Percentiles rank a stretch among this genome's conserved stretches.
phyloP scores from a whole-genome alignment of 2,888 invertebrate species.

The Scelioninae gen. 2 region DNA sequence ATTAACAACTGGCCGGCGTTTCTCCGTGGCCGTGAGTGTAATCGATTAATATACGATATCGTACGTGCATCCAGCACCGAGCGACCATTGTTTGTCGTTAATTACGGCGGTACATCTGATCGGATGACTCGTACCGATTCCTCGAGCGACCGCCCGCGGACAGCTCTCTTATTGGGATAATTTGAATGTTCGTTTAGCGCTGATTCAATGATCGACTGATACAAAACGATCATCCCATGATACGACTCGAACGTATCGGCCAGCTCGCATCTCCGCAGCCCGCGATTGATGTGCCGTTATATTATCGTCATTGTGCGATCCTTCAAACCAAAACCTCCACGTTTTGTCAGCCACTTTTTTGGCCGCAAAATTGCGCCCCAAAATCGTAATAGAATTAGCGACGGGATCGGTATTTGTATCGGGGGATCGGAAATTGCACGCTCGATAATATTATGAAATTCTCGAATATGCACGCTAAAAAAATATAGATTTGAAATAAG shows the following conservation, averaged over 20 bases:
- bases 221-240: constrained; percentile 44
- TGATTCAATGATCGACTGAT: constrained; percentile 59
- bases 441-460: no score
- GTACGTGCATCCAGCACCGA: constrained; percentile 63
- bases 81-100: constrained; percentile 72
- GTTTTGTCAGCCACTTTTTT: no score
- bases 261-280: constrained; percentile 14
- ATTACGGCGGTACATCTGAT: constrained; percentile 70
- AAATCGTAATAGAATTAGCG: no score
- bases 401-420: no score
- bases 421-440: no score
- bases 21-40: constrained; percentile 63
- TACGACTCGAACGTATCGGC: constrained; percentile 30
- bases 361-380: no score
- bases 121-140: constrained; percentile 63
- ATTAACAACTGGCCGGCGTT: constrained; percentile 68
- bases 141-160: constrained; percentile 66
- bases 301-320: constrained; percentile 38
- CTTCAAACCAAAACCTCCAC: constrained; percentile 33
- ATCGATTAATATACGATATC: constrained; percentile 71
- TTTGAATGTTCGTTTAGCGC: constrained; percentile 63
- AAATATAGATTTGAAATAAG: no score
- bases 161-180: constrained; percentile 57
- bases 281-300: constrained; percentile 28
- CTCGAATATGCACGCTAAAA: no score